Conservation (phyloP, 2,888 invertebrate species). For the Perithous albicinctus region DNA sequence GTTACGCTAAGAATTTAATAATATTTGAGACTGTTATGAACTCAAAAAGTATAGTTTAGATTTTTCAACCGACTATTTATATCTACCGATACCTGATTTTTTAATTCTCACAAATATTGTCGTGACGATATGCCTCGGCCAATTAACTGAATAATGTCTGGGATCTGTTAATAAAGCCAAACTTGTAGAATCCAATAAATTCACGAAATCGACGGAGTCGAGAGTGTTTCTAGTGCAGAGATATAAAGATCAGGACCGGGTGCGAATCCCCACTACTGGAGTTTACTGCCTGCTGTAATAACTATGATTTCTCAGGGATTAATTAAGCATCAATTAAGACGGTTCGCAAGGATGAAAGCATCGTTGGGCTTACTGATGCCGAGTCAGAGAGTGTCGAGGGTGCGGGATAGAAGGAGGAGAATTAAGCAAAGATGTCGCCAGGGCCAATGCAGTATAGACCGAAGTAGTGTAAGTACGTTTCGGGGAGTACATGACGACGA, state of each 20-base stretch:
- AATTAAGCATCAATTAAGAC: slow-evolving; percentile 81
- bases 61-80: too few relatives aligned
- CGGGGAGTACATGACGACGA: slow-evolving; percentile 54
- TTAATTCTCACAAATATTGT: background rate
- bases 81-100: too few relatives aligned
- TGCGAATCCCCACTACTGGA: slow-evolving; percentile 55
- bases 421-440: slow-evolving; percentile 84
- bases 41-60: too few relatives aligned
- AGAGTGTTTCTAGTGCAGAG: slow-evolving; percentile 10
- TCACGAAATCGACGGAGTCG: slow-evolving; percentile 57
- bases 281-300: slow-evolving; percentile 68
- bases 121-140: background rate
- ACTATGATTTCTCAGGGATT: slow-evolving; percentile 75
- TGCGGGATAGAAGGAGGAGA: slow-evolving; percentile 46
- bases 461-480: slow-evolving; percentile 40
- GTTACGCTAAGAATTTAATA: too few relatives aligned
- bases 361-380: slow-evolving; percentile 54
- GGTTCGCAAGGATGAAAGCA: slow-evolving; percentile 72
- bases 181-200: slow-evolving; percentile 46
- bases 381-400: slow-evolving; percentile 34
- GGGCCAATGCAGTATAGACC: slow-evolving; percentile 71
- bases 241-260: slow-evolving; percentile 53
- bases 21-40: too few relatives aligned
- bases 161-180: slow-evolving; percentile 54
- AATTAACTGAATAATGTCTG: slow-evolving; percentile 34